These are phyloP conservation scores for Saxidomus purpurata DNA, from an alignment of 1,140 invertebrate species.

Conservation along the genomic window DNA sequence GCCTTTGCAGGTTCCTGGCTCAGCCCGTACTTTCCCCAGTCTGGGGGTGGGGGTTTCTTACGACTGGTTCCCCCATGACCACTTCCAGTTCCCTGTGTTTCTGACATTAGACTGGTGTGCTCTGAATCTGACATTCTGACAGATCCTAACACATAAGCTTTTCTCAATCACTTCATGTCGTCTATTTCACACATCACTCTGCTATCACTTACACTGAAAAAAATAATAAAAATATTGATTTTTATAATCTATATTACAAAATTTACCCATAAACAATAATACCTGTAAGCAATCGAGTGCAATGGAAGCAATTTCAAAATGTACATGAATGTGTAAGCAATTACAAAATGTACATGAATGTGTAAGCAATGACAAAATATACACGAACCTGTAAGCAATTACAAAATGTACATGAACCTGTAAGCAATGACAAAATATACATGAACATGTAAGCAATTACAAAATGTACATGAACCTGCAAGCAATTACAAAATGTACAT, in stretches of 20 bases:
- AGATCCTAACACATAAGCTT: neutral
- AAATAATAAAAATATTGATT: neutral
- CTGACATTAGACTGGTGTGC: conserved; percentile 19
- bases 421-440: too few species aligned
- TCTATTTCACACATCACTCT: neutral
- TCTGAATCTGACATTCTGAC: conserved; percentile 16
- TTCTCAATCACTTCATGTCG: neutral
- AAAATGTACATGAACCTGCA: too few species aligned
- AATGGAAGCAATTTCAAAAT: too few species aligned
- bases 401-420: too few species aligned
- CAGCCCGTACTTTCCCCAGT: conserved; percentile 84
- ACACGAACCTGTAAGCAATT: too few species aligned
- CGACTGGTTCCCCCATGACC: conserved; percentile 43
- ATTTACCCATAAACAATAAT: too few species aligned
- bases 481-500: too few species aligned
- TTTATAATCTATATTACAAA: neutral
- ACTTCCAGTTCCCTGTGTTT: neutral
- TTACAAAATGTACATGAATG: too few species aligned
- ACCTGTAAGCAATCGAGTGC: too few species aligned
- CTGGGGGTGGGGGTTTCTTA: conserved; percentile 67
- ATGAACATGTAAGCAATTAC: too few species aligned
- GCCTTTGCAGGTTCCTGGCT: conserved; percentile 79
- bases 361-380: too few species aligned
- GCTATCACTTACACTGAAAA: neutral
- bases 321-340: too few species aligned